Base-by-base conservation (phyloP, 2,888 invertebrate genomes). In the Chrysomela aeneicollis region DNA sequence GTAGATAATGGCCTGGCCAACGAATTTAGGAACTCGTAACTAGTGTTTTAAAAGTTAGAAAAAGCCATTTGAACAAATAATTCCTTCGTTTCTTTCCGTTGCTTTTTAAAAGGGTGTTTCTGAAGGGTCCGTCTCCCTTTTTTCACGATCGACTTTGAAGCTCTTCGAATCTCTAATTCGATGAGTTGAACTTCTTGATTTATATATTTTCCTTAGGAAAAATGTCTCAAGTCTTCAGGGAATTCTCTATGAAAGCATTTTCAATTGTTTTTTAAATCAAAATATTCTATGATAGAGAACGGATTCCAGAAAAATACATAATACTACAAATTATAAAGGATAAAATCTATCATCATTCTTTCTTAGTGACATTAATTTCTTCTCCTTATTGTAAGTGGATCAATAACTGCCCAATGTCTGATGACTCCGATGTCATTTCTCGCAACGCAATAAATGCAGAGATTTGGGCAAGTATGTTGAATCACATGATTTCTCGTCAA, bases 31-130 rank as follows among this genome's bases (percentile, higher is more conserved):
- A 82, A 82, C 74, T 79, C 77, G 76, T 80, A 81, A 82, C 82
- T 82, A 81, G 81, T 82, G 80, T 82, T 82, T 82, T 81, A 82
- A 81, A 82, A 82, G 81, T 82, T 82, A 78, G 77, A 77, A 76
- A 78, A 77, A 78, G 81, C 79, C 82, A 77, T 81, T 82, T 82
- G 82, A 82, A 82, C 82, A 81, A 82, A 82, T 82, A 82, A 82
- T 80, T 78, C 80, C 79, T 78, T 78, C 79, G 77, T 78, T 79
- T 78, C 80, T 79, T 81, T 81, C 79, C 78, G 77, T 79, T 80
- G 78, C 79, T 77, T 80, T 80, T 77, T 76, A 74, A 78, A 77
- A 73, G 77, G 76, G 76, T 75, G 75, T 76, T 76, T 42, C 76
- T 53, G 64, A 55, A 53, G 37, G 47, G 52, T 17, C 51, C 32